Conservation (phyloP, 2,113 vertebrate species). For the Gavialis gangeticus region DNA sequence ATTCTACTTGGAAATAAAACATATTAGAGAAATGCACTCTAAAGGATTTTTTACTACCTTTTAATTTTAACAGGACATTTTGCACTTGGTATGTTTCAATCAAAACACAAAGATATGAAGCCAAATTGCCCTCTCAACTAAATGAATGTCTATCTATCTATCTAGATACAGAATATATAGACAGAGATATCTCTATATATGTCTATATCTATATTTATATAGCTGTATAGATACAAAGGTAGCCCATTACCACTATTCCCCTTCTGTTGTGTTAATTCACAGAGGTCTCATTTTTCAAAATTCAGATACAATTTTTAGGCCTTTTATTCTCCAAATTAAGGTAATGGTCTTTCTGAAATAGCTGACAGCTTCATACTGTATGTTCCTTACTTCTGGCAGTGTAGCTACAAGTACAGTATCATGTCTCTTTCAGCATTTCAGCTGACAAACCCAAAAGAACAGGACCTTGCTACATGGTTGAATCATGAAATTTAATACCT, state of each 20-base stretch:
- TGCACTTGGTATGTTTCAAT: not conserved
- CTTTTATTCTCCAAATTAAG: slow-evolving; percentile 34
- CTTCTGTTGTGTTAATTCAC: not conserved
- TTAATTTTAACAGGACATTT: not conserved
- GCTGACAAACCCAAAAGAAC: not conserved
- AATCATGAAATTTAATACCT: not conserved
- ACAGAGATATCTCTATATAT: not conserved
- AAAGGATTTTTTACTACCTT: not conserved
- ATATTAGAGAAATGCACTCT: not conserved
- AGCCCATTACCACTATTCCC: not conserved
- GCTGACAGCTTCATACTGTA: not conserved
- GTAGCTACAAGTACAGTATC: not conserved
- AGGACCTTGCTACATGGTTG: not conserved
- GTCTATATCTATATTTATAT: not conserved
- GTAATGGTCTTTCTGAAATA: not conserved
- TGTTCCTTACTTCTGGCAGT: not conserved
- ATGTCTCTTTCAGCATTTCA: not conserved
- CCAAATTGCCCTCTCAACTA: not conserved
- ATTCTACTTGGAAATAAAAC: not conserved
- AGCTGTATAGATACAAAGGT: not conserved
- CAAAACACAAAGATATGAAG: not conserved
- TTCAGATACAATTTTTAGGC: not conserved
- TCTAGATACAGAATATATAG: not conserved
- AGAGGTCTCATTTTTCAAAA: slow-evolving; percentile 3
- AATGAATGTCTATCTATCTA: not conserved